Evolutionary conservation across 1,140 invertebrate genomes (phyloP).

Genomic region (Drosophila kepulauana): DNA sequence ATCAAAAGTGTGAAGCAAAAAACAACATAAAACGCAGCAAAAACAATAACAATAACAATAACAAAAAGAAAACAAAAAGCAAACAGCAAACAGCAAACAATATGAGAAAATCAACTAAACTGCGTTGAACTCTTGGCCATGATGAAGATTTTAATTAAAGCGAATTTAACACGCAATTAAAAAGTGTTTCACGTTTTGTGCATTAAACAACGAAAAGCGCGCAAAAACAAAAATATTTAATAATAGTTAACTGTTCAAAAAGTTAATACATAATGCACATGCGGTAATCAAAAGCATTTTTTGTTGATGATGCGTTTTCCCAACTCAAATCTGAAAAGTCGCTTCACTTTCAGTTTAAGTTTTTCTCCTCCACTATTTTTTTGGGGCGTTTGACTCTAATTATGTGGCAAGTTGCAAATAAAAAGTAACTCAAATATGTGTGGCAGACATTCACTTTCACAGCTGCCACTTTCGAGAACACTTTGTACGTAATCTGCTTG

Average conservation of each 20-base stretch:
- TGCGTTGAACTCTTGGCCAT: constrained; percentile 53
- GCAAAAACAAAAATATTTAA: constrained; percentile 34
- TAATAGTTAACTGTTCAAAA: constrained; percentile 25
- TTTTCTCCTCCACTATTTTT: background rate
- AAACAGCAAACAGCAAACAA: background rate
- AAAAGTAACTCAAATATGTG: constrained; percentile 21
- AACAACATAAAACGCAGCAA: constrained; percentile 11
- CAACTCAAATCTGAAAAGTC: constrained; percentile 10
- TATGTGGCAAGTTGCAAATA: constrained; percentile 30
- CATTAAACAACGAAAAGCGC: constrained; percentile 14
- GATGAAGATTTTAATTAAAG: constrained; percentile 75
- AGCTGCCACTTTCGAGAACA: constrained; percentile 52
- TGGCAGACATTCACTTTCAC: constrained; percentile 57
- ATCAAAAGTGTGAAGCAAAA: constrained; percentile 44
- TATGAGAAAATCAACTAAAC: constrained; percentile 64
- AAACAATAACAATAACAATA: constrained; percentile 30
- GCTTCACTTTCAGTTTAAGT: constrained; percentile 58
- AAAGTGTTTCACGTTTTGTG: constrained; percentile 40
- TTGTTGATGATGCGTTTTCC: constrained; percentile 33
- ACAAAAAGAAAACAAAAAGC: background rate
- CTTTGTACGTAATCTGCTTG: constrained; percentile 61
- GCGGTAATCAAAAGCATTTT: constrained; percentile 47
- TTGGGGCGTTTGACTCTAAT: constrained; percentile 40
- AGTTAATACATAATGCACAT: constrained; percentile 36
- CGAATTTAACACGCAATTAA: constrained; percentile 80